phyloP scores from a whole-genome alignment of 2,797 vertebrate species.

The Moxostoma hubbsi region DNA sequence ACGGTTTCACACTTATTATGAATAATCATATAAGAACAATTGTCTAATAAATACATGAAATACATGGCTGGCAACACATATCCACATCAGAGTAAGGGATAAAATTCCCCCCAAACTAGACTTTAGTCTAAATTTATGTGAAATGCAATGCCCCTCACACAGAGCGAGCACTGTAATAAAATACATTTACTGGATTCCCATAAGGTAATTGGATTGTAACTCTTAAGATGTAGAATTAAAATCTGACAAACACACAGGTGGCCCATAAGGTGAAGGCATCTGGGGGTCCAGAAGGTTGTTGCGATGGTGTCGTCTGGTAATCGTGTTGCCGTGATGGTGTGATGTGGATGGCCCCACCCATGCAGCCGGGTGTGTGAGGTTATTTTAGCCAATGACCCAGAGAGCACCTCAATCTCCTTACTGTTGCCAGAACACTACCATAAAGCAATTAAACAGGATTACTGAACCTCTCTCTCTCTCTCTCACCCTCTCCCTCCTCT shows the following conservation, averaged over 20 bases:
- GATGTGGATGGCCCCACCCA: constrained; percentile 31
- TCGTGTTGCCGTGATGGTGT: constrained; percentile 35
- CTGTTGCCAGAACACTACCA: constrained; percentile 80
- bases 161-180: background rate
- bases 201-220: background rate
- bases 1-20: background rate
- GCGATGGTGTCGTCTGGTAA: constrained; percentile 39
- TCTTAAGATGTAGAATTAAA: background rate
- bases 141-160: background rate
- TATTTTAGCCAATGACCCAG: constrained; percentile 85
- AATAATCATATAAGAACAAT: background rate
- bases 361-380: constrained; percentile 65
- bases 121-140: background rate
- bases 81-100: background rate
- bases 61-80: background rate
- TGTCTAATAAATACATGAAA: constrained; percentile 26
- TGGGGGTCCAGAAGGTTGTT: constrained; percentile 43
- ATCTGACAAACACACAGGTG: background rate
- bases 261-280: constrained; percentile 16
- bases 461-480: constrained; percentile 30
- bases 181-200: background rate
- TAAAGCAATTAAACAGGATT: constrained; percentile 82
- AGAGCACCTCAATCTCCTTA: constrained; percentile 90
- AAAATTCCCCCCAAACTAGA: background rate
- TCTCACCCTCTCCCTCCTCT: constrained; percentile 9